phyloP scores from a whole-genome alignment of 2,888 invertebrate genomes.

The Lucinisca nassula region DNA sequence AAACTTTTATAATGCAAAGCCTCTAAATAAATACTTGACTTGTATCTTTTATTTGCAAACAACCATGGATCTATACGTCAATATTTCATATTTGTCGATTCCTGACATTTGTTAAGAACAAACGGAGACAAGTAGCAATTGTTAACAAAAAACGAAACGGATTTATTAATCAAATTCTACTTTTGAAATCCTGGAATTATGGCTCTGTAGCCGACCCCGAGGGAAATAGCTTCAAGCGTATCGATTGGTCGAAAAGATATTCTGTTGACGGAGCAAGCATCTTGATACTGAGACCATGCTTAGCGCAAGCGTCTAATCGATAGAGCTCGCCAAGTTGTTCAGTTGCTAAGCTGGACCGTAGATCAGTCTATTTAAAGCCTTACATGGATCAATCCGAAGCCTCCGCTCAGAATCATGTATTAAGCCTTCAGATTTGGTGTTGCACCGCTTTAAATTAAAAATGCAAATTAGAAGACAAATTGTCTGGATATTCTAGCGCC shows the following conservation, averaged over 20 bases:
- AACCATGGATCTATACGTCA: not conserved
- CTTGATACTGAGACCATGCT: slow-evolving; percentile 10
- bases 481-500: not conserved
- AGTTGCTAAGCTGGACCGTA: not conserved
- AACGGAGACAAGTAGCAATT: not conserved
- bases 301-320: slow-evolving; percentile 11
- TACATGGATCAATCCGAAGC: not conserved
- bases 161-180: slow-evolving; percentile 11
- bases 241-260: slow-evolving; percentile 17
- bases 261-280: slow-evolving; percentile 13
- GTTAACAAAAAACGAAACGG: not conserved
- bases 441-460: not conserved
- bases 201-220: not conserved
- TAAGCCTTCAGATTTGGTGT: not conserved
- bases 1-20: not conserved
- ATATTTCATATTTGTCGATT: slow-evolving; percentile 11
- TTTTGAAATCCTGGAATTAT: slow-evolving; percentile 14
- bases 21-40: slow-evolving; percentile 7
- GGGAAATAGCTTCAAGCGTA: slow-evolving; percentile 14
- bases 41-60: slow-evolving; percentile 12
- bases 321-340: not conserved
- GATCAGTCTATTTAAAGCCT: slow-evolving; percentile 17
- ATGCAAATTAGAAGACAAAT: not conserved
- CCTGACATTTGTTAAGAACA: not conserved
- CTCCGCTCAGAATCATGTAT: not conserved